Conservation (phyloP, 2,888 invertebrate genomes). For the Phorcus lineatus region DNA sequence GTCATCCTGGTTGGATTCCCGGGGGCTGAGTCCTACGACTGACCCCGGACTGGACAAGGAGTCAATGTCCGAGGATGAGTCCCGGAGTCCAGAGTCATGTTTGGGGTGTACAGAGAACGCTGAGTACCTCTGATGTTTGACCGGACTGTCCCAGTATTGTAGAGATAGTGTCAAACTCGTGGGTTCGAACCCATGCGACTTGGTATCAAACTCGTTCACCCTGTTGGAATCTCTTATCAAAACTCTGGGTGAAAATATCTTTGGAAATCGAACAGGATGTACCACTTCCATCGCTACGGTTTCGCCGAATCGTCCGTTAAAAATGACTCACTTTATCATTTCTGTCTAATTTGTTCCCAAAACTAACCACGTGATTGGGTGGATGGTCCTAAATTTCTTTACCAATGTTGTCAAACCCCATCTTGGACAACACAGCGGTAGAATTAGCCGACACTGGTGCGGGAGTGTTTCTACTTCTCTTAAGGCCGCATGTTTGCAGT, state of each 20-base stretch:
- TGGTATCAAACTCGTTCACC: not conserved
- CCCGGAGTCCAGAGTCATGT: not conserved
- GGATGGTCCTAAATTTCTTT: slow-evolving; percentile 6
- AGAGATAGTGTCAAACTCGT: not conserved
- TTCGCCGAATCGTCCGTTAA: not conserved
- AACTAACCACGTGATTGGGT: not conserved
- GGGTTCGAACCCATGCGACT: not conserved
- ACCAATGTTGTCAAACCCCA: slow-evolving; percentile 1
- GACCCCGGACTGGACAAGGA: not conserved
- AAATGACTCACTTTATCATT: slow-evolving; percentile 11
- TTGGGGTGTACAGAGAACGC: not conserved
- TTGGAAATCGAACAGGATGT: slow-evolving; percentile 4
- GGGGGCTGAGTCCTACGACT: not conserved
- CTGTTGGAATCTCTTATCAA: not conserved
- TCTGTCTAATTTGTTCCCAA: not conserved
- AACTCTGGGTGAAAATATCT: slow-evolving; percentile 25
- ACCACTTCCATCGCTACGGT: not conserved
- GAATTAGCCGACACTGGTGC: not conserved
- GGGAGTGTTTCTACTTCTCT: not conserved
- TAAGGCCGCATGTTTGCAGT: slow-evolving; percentile 19
- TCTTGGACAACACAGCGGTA: not conserved
- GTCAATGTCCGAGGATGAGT: not conserved
- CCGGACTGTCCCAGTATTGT: not conserved
- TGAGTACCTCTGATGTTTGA: not conserved
- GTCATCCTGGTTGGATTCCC: not conserved